Percentiles rank a stretch among this genome's conserved stretches.
These are phyloP conservation scores for Calephelis virginiensis DNA, from an alignment of 1,140 invertebrate genomes.

Conservation along the genomic window DNA sequence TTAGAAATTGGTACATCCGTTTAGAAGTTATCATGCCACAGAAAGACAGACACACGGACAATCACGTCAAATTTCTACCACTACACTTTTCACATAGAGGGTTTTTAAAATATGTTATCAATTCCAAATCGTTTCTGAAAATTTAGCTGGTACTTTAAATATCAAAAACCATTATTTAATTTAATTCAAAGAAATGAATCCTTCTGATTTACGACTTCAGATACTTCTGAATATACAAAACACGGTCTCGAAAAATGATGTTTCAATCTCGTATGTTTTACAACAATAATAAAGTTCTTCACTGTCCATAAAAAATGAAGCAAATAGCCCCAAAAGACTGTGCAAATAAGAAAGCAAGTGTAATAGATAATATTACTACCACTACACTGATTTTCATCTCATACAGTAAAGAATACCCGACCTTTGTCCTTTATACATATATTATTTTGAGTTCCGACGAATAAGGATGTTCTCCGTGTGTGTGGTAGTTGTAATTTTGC, in stretches of 20 bases:
- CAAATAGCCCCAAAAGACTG: conserved; percentile 14
- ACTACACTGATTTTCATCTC: conserved; percentile 25
- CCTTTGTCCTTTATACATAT: conserved; percentile 50
- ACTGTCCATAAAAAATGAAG: conserved; percentile 17
- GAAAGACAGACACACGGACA: too few relatives aligned
- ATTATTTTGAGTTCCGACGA: conserved; percentile 43
- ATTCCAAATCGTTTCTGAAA: too few relatives aligned
- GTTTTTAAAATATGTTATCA: too few relatives aligned
- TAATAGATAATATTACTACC: conserved; percentile 26
- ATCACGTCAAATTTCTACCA: too few relatives aligned
- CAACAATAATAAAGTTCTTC: conserved; percentile 5
- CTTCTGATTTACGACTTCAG: neutral
- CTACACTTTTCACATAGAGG: too few relatives aligned
- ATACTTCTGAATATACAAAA: neutral
- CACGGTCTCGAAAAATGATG: neutral
- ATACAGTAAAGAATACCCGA: conserved; percentile 29
- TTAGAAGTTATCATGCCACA: too few relatives aligned
- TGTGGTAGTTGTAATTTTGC: conserved; percentile 45
- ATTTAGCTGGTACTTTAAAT: too few relatives aligned
- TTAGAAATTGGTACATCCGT: too few relatives aligned
- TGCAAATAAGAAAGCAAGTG: conserved; percentile 9
- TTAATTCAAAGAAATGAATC: neutral
- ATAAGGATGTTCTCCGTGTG: conserved; percentile 38
- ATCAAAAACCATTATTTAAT: too few relatives aligned
- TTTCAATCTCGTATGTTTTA: conserved; percentile 7